Conservation (phyloP, 2,113 vertebrate genomes). For the Urocitellus parryii region DNA sequence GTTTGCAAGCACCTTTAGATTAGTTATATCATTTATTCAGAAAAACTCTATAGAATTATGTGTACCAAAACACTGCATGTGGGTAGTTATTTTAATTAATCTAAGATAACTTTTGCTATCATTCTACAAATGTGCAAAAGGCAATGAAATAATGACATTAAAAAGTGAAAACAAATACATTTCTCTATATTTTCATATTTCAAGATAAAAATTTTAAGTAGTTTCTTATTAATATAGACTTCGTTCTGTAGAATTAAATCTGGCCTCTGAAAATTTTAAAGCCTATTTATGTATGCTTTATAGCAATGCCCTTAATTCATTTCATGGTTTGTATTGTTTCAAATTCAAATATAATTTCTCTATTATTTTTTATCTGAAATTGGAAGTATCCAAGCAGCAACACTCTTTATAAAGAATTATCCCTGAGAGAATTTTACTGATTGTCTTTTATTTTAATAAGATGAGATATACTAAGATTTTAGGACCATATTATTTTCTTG, state of each 20-base stretch:
- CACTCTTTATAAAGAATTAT: conserved; percentile 54
- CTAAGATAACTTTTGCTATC: background rate
- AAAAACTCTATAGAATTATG: background rate
- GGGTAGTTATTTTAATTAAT: background rate
- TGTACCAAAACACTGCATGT: background rate
- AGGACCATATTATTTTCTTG: conserved; percentile 54
- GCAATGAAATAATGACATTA: background rate
- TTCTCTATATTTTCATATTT: background rate
- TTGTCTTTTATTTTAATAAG: conserved; percentile 55
- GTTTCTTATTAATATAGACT: background rate
- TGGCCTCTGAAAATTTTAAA: background rate
- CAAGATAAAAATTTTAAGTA: background rate
- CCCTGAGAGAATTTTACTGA: conserved; percentile 48
- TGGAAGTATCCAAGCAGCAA: conserved; percentile 61
- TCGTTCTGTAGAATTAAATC: background rate
- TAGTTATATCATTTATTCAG: background rate
- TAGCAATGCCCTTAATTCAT: background rate
- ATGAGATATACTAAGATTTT: conserved; percentile 43
- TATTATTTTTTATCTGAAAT: conserved; percentile 65
- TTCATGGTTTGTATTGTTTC: conserved; percentile 24
- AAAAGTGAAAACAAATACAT: background rate
- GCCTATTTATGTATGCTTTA: background rate
- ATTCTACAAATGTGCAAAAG: background rate
- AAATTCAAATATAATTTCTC: conserved; percentile 52
- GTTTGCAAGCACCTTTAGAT: background rate